Evolutionary conservation across 2,888 invertebrate species (phyloP).

Genomic region (Lepeophtheirus nordmannii): DNA sequence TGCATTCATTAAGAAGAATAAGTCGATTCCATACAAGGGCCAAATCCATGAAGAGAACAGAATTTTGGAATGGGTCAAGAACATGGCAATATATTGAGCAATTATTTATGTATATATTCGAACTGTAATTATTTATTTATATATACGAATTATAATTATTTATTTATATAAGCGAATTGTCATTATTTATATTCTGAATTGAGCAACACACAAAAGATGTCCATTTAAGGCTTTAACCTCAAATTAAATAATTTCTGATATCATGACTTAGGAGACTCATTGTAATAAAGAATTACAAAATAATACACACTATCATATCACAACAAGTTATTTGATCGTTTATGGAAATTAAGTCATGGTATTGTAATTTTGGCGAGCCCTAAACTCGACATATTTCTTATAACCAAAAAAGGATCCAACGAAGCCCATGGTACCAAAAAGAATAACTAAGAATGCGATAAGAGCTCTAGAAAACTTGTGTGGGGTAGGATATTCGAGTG

Average conservation of each 20-base stretch:
- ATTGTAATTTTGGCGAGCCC: background rate
- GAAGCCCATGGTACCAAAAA: background rate
- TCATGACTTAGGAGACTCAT: no score
- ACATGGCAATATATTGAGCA: background rate
- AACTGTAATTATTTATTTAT: no score
- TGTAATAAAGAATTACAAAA: no score
- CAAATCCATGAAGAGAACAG: conserved; percentile 14
- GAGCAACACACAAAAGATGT: no score
- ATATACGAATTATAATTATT: no score
- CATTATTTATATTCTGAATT: no score
- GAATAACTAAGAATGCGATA: background rate
- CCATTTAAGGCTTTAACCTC: no score
- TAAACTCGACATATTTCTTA: background rate
- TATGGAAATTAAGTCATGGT: background rate
- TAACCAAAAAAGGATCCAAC: background rate
- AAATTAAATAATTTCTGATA: no score
- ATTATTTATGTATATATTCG: background rate
- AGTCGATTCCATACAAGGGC: conserved; percentile 34
- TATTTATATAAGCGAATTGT: no score
- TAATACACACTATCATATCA: no score
- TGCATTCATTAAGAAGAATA: conserved; percentile 79
- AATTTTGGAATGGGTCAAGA: conserved; percentile 17
- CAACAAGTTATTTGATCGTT: no score
- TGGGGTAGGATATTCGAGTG: background rate
- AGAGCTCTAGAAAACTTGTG: conserved; percentile 3